Evolutionary conservation across 2,113 vertebrate species (phyloP).

Genomic region (Leiothrix lutea): DNA sequence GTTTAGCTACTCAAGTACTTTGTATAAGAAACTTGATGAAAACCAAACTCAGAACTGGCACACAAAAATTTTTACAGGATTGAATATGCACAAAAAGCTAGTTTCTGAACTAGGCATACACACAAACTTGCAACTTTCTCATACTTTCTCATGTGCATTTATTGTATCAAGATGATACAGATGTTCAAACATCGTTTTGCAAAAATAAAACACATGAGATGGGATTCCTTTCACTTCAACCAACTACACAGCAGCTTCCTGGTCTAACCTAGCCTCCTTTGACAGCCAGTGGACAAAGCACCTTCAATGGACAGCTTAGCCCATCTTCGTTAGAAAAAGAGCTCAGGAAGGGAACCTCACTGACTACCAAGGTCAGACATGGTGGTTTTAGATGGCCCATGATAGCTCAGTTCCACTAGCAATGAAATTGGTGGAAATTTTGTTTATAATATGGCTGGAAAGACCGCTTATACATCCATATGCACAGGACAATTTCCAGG

Average conservation of each 20-base stretch:
- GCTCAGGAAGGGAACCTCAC: not conserved
- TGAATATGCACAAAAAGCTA: not conserved
- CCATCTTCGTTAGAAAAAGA: not conserved
- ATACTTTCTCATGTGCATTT: not conserved
- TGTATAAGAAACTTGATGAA: not conserved
- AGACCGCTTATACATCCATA: not conserved
- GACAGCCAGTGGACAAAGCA: not conserved
- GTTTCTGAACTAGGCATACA: not conserved
- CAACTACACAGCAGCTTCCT: not conserved
- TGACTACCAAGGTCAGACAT: not conserved
- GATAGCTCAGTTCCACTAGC: not conserved
- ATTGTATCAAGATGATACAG: not conserved
- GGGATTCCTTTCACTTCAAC: not conserved
- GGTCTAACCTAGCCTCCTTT: not conserved
- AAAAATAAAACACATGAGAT: not conserved
- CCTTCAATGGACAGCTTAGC: not conserved
- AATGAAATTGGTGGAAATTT: not conserved
- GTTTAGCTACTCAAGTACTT: not conserved
- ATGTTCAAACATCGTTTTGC: not conserved
- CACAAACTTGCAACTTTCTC: not conserved
- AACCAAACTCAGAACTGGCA: not conserved
- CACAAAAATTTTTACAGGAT: not conserved
- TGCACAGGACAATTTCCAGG: not conserved
- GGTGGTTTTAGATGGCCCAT: not conserved
- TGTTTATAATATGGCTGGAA: not conserved